A percentile compares a stretch with the other conserved stretches of the same genome.
Evolutionary conservation across 2,888 invertebrate genomes (phyloP).

Genomic region (Eilema sororculum): DNA sequence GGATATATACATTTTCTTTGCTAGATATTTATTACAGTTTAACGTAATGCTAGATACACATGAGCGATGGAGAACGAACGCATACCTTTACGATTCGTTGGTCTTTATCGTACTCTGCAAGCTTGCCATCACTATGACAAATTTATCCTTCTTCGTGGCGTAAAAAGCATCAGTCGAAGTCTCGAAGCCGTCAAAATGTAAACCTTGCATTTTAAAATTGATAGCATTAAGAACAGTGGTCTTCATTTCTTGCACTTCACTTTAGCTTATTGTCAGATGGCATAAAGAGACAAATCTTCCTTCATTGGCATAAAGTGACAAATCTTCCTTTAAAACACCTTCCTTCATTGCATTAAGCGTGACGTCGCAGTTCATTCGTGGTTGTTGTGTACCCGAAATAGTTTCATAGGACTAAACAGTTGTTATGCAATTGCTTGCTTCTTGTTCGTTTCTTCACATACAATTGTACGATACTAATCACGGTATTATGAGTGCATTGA

Average conservation of each 20-base stretch:
- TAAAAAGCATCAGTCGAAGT: too few species aligned
- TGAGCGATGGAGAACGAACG: background rate
- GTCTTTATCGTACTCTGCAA: background rate
- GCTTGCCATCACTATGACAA: background rate
- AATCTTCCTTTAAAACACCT: background rate
- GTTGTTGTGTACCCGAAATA: background rate
- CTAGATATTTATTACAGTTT: background rate
- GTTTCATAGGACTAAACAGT: background rate
- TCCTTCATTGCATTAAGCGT: background rate
- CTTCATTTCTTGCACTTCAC: background rate
- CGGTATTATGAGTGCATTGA: slow-evolving; percentile 30
- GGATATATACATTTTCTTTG: too few species aligned
- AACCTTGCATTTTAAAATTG: too few species aligned
- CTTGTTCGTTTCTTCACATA: slow-evolving; percentile 35
- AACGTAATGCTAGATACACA: background rate
- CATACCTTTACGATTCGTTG: background rate
- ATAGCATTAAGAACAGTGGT: too few species aligned
- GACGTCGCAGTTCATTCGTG: background rate
- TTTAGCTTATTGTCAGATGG: background rate
- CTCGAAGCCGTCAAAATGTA: too few species aligned
- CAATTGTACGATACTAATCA: slow-evolving; percentile 34
- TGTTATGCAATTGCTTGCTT: slow-evolving; percentile 6
- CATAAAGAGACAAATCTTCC: background rate
- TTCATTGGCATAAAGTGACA: background rate
- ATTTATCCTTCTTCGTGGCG: background rate